Base-by-base conservation (phyloP, 2,113 vertebrate species). In the Solea solea region DNA sequence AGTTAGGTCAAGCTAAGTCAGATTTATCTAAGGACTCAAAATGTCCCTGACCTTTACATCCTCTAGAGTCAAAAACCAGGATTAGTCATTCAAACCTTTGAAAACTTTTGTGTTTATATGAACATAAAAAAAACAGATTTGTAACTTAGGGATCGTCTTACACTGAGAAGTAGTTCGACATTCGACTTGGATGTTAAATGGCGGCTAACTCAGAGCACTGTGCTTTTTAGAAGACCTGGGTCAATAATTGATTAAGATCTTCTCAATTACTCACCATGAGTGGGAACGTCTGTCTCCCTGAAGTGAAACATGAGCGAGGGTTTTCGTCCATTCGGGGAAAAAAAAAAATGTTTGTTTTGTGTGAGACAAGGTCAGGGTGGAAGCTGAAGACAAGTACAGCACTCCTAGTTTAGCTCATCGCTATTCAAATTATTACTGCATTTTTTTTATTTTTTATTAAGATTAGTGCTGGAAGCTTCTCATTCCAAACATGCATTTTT, bases 211-310 rank as follows among this genome's bases (percentile, higher is more conserved):
- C 25, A 4, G 7, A 57, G 40, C 27, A 45, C 63, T 60, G 14
- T 62, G 72, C 49, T 60, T 69, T 59, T 69, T 40, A 71, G 51
- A 51, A 56, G 78, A 69, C 45, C 16, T 2, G 3, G 8, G 72
- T 88, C 77, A 88, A 84, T 90, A 85, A 88, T 88, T 86, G 77
- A 89, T 88, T 76, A 83, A 62, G 68, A 82, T 76, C 76, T 66
- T 86, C 78, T 90, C 80, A 77, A 74, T 86, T 86, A 82, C 76
- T 77, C 62, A 56, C 50, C 28, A 52, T 54, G 63, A 84, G 62
- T 74, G 68, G 58, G 40, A 72, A 44, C 63, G 55, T 81, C 55
- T 81, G 81, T 81, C 55, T 81, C 80, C 55, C 83, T 45, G 48
- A 15, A 60, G 65, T 69, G 84, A 85, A 89, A 90, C 78, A 78